phyloP scores from a whole-genome alignment of 2,888 invertebrate genomes.

The Callyntrura guangdongensis region DNA sequence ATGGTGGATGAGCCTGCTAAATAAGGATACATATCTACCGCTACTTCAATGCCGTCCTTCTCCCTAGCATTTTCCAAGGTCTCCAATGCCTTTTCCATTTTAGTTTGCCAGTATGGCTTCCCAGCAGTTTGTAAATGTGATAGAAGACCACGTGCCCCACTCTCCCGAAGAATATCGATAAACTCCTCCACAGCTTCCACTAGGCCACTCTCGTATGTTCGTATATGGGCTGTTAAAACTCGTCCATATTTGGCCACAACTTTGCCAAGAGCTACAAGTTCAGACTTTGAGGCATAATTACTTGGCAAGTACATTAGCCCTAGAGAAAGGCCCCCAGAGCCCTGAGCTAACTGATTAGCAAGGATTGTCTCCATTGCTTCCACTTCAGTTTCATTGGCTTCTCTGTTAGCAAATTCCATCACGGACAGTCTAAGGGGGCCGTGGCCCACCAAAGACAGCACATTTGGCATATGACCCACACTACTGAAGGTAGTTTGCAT shows the following conservation, averaged over 20 bases:
- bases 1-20: constrained; percentile 83
- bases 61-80: constrained; percentile 79
- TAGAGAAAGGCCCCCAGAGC: constrained; percentile 80
- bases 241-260: constrained; percentile 78
- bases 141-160: constrained; percentile 81
- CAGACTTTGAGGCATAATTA: constrained; percentile 79
- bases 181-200: constrained; percentile 81
- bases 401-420: constrained; percentile 83
- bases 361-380: constrained; percentile 78
- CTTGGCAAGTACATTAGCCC: constrained; percentile 83
- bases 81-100: constrained; percentile 80
- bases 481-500: constrained; percentile 55
- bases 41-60: constrained; percentile 80
- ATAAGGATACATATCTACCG: constrained; percentile 84
- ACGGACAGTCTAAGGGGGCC: constrained; percentile 83
- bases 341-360: constrained; percentile 77
- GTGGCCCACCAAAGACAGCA: constrained; percentile 82
- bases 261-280: constrained; percentile 79
- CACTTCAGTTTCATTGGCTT: constrained; percentile 81
- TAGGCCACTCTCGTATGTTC: constrained; percentile 83
- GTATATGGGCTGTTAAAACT: constrained; percentile 80
- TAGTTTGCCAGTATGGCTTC: constrained; percentile 82
- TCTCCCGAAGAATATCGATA: constrained; percentile 76
- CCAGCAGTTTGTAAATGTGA: constrained; percentile 84
- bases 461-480: constrained; percentile 77